Base-by-base conservation (phyloP, 2,888 invertebrate genomes). In the Metalampra italica region DNA sequence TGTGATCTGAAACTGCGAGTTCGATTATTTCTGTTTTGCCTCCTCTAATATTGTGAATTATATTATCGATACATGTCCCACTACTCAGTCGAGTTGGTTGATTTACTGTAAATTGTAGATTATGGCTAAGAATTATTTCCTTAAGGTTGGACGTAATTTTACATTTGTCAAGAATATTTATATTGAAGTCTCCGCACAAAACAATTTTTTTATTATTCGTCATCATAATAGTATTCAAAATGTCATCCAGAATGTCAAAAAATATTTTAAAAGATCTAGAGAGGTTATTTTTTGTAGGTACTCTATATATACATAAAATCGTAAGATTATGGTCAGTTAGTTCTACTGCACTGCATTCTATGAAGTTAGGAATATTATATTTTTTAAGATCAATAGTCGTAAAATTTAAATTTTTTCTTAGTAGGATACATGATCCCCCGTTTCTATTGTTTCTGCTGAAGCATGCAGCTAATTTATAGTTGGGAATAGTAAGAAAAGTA, bases 371-470 rank as follows among this genome's bases (percentile, higher is more conserved):
- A 9, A 12, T 43, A 39, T 1, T 0, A n/a, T 7, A 51, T 29
- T 9, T 50, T 22, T 22, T 5, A 22, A 22, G 13, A 9, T 42
- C 3, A 2, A 51, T 15, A 3, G 13, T 9, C 12, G 29, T 11
- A 37, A 30, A 49, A 13, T 32, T 15, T 11, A 29, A 38, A 4
- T 12, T 11, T 13, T 14, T 37, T 29, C 37, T 43, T 12, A 53
- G 15, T 5, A 53, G 8, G 3, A 53, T 53, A 15, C 56, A 53
- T n/a, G 53, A 48, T 0, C 56, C 53, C 3, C 56, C 56, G 12
- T 38, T 32, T 40, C 47, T 47, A n/a, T 46, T 52, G 11, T 45
- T 11, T 15, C 51, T 32, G 11, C 38, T 41, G 36, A 14, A 50
- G n/a, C 29, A 22, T 11, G 52, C 9, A 9, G 47, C 53, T 15